Conservation (phyloP, 2,888 invertebrate species). For the Embidobia sp. region DNA sequence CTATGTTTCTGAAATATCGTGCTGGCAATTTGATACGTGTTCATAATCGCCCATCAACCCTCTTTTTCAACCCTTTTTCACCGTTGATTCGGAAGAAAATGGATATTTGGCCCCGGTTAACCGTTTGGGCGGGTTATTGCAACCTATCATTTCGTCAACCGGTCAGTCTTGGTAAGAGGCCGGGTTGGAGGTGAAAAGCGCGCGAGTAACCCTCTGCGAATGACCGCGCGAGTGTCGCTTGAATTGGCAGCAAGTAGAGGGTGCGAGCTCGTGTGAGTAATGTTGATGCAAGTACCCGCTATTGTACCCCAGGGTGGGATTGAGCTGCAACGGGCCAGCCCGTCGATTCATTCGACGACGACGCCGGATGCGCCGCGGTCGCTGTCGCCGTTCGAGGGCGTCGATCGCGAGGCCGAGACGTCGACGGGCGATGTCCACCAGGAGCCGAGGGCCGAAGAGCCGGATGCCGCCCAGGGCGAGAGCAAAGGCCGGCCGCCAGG, state of each 20-base stretch:
- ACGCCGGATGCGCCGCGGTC: conserved; percentile 68
- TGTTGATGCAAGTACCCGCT: conserved; percentile 74
- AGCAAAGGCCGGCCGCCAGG: conserved; percentile 30
- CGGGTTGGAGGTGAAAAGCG: no score
- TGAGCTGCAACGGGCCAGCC: conserved; percentile 44
- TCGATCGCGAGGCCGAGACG: conserved; percentile 70
- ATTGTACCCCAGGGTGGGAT: conserved; percentile 68
- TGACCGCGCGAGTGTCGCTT: conserved; percentile 49
- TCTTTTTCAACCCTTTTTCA: no score
- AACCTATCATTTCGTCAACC: no score
- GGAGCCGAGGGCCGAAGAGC: conserved; percentile 66
- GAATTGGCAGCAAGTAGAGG: conserved; percentile 22
- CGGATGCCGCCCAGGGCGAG: conserved; percentile 18
- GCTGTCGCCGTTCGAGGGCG: conserved; percentile 74
- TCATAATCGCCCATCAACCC: no score
- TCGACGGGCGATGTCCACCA: conserved; percentile 77
- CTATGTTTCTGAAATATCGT: no score
- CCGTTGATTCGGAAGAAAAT: no score
- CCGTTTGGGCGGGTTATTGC: no score
- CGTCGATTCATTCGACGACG: conserved; percentile 48
- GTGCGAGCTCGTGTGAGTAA: conserved; percentile 14
- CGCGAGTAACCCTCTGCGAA: no score
- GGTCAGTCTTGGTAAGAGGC: no score
- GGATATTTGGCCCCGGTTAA: no score
- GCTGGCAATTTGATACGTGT: no score